Percentiles rank a stretch among this genome's conserved stretches.
Conservation (phyloP, 2,888 invertebrate genomes). For the Zygothrica quintamaculata region DNA sequence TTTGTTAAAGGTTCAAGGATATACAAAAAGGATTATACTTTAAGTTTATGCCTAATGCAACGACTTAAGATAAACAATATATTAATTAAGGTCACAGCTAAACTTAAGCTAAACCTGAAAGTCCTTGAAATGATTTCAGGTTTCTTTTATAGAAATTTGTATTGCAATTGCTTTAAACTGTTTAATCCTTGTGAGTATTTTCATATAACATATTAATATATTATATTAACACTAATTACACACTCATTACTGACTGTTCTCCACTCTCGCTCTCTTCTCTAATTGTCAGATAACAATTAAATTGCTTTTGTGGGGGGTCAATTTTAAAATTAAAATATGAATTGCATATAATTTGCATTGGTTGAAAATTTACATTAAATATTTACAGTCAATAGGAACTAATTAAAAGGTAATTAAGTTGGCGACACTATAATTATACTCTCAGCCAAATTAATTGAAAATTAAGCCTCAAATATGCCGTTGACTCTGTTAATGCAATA, state of each 20-base stretch:
- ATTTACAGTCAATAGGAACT: constrained; percentile 48
- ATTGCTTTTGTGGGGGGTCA: constrained; percentile 16
- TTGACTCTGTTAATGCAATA: constrained; percentile 33
- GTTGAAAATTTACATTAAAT: constrained; percentile 34
- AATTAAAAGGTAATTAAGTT: constrained; percentile 60
- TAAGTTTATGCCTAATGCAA: not conserved
- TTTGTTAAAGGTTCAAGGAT: constrained; percentile 13
- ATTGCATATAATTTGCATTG: not conserved
- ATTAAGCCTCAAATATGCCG: not conserved
- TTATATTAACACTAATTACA: constrained; percentile 3
- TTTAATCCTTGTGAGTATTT: no score
- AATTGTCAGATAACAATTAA: constrained; percentile 12
- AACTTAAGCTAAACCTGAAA: no score
- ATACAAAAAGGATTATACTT: constrained; percentile 2
- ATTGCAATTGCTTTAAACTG: not conserved
- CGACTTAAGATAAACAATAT: not conserved
- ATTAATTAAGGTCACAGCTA: no score
- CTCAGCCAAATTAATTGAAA: constrained; percentile 42
- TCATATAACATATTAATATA: no score
- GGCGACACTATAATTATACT: constrained; percentile 28
- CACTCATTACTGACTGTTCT: not conserved
- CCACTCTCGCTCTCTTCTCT: not conserved
- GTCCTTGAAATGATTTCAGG: no score
- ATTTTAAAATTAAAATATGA: no score
- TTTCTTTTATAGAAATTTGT: not conserved